phyloP scores from a whole-genome alignment of 2,888 invertebrate species.

The Schrankia costaestrigalis region DNA sequence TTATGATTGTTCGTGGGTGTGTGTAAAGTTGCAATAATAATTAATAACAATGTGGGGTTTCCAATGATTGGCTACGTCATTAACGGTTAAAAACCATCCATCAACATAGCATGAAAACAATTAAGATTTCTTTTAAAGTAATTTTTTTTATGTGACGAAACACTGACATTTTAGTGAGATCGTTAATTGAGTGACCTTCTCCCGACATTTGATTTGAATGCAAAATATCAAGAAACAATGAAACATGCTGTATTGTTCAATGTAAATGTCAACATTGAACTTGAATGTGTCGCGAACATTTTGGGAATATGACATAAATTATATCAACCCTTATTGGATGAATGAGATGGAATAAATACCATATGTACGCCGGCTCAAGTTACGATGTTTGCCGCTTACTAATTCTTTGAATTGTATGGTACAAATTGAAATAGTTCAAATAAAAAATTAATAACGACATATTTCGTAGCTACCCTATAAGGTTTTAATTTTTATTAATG shows the following conservation, averaged over 20 bases:
- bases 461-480: too few relatives aligned
- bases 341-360: constrained; percentile 72
- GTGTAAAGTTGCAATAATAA: constrained; percentile 20
- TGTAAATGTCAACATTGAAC: constrained; percentile 76
- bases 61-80: constrained; percentile 13
- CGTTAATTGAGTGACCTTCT: constrained; percentile 44
- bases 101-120: constrained; percentile 14
- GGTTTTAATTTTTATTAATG: too few relatives aligned
- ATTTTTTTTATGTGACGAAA: constrained; percentile 27
- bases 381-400: constrained; percentile 62
- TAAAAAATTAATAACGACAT: too few relatives aligned
- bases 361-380: constrained; percentile 71
- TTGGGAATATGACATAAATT: constrained; percentile 76
- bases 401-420: constrained; percentile 46
- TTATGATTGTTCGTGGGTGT: constrained; percentile 21
- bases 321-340: constrained; percentile 67
- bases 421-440: constrained; percentile 24
- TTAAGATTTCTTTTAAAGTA: constrained; percentile 16
- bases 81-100: constrained; percentile 9
- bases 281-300: constrained; percentile 49
- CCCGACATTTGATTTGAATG: constrained; percentile 49
- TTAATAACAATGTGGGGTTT: constrained; percentile 9
- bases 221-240: constrained; percentile 49
- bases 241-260: constrained; percentile 66
- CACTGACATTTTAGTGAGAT: constrained; percentile 41